Base-by-base conservation (phyloP, 2,888 invertebrate genomes). In the Saturnia japonica region DNA sequence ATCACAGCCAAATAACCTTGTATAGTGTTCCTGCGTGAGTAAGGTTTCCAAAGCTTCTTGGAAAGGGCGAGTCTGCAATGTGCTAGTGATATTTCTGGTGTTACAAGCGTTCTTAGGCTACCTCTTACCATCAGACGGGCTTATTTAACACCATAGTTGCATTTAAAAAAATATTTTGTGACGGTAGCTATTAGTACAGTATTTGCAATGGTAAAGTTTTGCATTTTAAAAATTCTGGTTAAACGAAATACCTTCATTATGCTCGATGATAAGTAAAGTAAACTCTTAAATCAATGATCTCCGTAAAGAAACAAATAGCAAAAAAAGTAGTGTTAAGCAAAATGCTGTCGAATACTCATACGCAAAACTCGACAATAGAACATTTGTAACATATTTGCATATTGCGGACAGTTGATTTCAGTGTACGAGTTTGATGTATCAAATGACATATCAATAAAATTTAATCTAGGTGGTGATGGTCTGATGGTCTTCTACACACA, bases 381-480 rank as follows among this genome's bases (percentile, higher is more conserved):
- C 4, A 47, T 19, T 7, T 47, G 19, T 19, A 47, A 19, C 45
- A 6, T 47, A 7, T 47, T 47, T 16, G 16, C 16, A 16, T 19
- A 3, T 16, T 19, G 19, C 19, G 14, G 2, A 19, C 1, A 19
- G 19, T 19, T 3, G n/a, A 54, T 22, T 8, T n/a, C 9, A 19
- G 9, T 54, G 6, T 14, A 6, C n/a, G 7, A 7, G n/a, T 51
- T 4, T n/a, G 51, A 51, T 11, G 54, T n/a, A 22, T 54, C 22
- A 1, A n/a, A 40, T 69, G 51, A 40, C 74, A 74, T 73, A 76
- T 73, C 66, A 28, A 45, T 11, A 60, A 71, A 76, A 88, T 89
- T 14, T 19, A 60, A 60, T 60, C 89, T 89, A 89, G 89, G 81
- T 87, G 89, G 89, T 88, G 74, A n/a, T n/a, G n/a, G n/a, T 75